These are phyloP conservation scores for Sphyrna mokarran DNA, from an alignment of 2,113 vertebrate genomes.

Conservation along the genomic window DNA sequence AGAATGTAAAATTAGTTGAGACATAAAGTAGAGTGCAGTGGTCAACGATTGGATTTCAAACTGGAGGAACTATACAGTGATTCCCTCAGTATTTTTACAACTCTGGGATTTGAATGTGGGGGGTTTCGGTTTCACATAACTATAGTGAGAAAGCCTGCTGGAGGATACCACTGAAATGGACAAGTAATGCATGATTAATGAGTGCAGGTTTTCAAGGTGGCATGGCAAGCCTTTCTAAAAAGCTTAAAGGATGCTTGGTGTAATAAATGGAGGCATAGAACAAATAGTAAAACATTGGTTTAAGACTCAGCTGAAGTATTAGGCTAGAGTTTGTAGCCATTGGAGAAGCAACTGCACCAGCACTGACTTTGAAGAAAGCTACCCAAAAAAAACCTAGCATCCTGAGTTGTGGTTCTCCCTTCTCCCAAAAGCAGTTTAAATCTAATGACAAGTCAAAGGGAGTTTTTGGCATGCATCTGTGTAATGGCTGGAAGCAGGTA, in stretches of 20 bases:
- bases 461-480: background rate
- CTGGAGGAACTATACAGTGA: background rate
- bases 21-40: background rate
- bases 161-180: background rate
- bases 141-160: background rate
- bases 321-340: background rate
- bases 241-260: background rate
- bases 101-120: background rate
- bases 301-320: background rate
- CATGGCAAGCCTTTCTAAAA: background rate
- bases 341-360: too few species aligned
- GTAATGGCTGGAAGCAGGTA: too few species aligned
- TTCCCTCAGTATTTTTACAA: background rate
- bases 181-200: background rate
- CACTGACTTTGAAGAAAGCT: background rate
- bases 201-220: background rate
- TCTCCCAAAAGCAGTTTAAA: background rate
- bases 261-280: background rate
- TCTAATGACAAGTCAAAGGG: background rate
- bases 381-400: background rate
- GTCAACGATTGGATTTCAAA: background rate
- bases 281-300: background rate
- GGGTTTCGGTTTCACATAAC: background rate
- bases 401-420: background rate
- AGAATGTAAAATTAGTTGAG: background rate